Evolutionary conservation across 2,888 invertebrate genomes (phyloP).

Genomic region (Salpingus planirostris): DNA sequence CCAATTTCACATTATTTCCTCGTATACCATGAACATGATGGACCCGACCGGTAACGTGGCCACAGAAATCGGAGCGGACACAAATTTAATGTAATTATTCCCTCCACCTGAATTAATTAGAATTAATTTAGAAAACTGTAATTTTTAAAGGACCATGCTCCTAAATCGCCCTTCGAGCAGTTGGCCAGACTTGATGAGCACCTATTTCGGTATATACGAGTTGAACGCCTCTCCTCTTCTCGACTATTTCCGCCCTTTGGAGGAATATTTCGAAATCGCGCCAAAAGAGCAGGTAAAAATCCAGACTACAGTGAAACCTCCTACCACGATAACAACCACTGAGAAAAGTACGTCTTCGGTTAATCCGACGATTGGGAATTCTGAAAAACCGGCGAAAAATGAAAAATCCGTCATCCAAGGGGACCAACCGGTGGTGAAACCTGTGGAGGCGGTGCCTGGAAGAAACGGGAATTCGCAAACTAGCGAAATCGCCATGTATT

Average conservation of each 20-base stretch:
- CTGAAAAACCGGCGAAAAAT: conserved; percentile 3
- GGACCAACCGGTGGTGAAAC: conserved; percentile 2
- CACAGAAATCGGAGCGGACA: conserved; percentile 18
- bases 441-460: conserved; percentile 1
- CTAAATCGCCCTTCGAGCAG: conserved; percentile 40
- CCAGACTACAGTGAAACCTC: conserved; percentile 13
- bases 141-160: conserved; percentile 19
- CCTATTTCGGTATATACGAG: conserved; percentile 43
- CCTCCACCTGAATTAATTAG: no score
- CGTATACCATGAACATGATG: conserved; percentile 18
- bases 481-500: conserved; percentile 14
- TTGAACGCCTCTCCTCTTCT: conserved; percentile 46
- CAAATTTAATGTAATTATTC: conserved; percentile 23
- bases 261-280: conserved; percentile 47
- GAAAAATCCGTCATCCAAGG: not conserved
- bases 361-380: conserved; percentile 6
- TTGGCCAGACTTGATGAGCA: conserved; percentile 46
- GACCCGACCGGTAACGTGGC: conserved; percentile 11
- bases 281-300: conserved; percentile 21
- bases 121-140: no score
- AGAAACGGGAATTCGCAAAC: conserved; percentile 1
- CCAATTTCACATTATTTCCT: conserved; percentile 49
- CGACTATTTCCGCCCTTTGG: conserved; percentile 48
- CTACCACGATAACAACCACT: conserved; percentile 10
- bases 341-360: conserved; percentile 10